Evolutionary conservation across 1,140 invertebrate species (phyloP), one percentile per base, ranked within the genome.

Genomic region (Pseudomyrmex cubaensis): DNA sequence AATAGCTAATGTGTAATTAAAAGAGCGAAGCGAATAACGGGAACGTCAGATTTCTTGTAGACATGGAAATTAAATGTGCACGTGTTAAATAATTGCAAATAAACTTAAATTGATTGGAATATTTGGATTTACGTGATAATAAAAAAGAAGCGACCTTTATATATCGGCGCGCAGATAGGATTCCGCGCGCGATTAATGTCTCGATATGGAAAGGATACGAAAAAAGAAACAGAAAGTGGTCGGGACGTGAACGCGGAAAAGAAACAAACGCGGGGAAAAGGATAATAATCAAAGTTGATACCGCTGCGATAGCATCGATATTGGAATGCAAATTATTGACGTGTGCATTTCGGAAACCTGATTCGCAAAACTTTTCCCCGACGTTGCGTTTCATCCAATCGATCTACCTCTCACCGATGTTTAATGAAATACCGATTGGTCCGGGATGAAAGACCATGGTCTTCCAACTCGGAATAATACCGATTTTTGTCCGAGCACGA

Each of bases 291-390:
- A 87, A 87, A 84, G 61, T 70, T 74, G 85, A 59, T 87, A 84
- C 72, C 85, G 48, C 22, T 59, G 69, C 82, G 74, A 67, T 84
- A 75, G 85, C 69, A 80, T 84, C 73, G 85, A 63, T 80, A 87
- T 83, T 59, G 78, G 85, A 86, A 77, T 83, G 78, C 72, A 86
- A 87, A 87, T 86, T 87, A 87, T 87, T 87, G 85, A 86, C 85
- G 85, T 74, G 80, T 67, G 72, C 85, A 87, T 87, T 87, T 87
- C 74, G 85, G 83, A 86, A 84, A 84, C 66, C 76, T 80, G 80
- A 59, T 62, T 59, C 72, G 13, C 73, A 67, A 35, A 87, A 87
- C 78, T 88, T 88, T 88, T 88, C 72, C 74, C 82, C 77, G 62
- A 80, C 67, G 84, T 88, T 88, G 67, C 77, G 78, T 85, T 88